Conservation (phyloP, 1,140 invertebrate genomes). For the Plodia interpunctella region DNA sequence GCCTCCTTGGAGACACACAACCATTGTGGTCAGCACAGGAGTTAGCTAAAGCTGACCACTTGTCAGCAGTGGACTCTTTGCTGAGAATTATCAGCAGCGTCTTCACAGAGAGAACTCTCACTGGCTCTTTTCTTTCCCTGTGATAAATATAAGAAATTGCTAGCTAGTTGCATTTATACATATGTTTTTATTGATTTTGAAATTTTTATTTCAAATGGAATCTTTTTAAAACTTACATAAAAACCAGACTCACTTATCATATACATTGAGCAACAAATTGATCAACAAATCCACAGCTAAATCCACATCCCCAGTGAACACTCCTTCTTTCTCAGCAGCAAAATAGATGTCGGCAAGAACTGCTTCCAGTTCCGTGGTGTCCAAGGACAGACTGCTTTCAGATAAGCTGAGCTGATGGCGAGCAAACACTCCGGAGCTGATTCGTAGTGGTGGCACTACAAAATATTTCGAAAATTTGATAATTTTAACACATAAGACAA, state of each 20-base stretch:
- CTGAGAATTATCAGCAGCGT: slow-evolving; percentile 80
- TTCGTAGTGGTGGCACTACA: slow-evolving; percentile 80
- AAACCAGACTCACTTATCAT: slow-evolving; percentile 77
- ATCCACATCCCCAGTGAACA: slow-evolving; percentile 77
- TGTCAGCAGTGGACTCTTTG: slow-evolving; percentile 78
- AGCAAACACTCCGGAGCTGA: slow-evolving; percentile 78
- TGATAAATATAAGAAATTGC: slow-evolving; percentile 9
- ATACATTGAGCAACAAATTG: slow-evolving; percentile 81
- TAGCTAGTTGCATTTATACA: too few species aligned
- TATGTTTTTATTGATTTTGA: too few species aligned
- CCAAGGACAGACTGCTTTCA: slow-evolving; percentile 77
- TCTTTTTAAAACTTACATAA: too few species aligned
- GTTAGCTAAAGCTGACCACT: slow-evolving; percentile 81
- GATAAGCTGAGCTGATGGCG: slow-evolving; percentile 79
- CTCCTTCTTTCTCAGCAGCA: slow-evolving; percentile 78
- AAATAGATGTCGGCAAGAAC: slow-evolving; percentile 82
- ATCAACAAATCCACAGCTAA: slow-evolving; percentile 78
- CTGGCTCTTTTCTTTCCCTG: slow-evolving; percentile 60
- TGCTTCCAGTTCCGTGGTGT: slow-evolving; percentile 79
- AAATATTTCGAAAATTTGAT: too few species aligned
- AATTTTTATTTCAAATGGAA: too few species aligned
- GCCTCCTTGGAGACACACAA: slow-evolving; percentile 78
- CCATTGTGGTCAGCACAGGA: slow-evolving; percentile 82
- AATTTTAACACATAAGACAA: too few species aligned
- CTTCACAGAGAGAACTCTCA: slow-evolving; percentile 79